These are phyloP conservation scores for Molothrus ater DNA, from an alignment of 2,797 vertebrate species.

Conservation along the genomic window DNA sequence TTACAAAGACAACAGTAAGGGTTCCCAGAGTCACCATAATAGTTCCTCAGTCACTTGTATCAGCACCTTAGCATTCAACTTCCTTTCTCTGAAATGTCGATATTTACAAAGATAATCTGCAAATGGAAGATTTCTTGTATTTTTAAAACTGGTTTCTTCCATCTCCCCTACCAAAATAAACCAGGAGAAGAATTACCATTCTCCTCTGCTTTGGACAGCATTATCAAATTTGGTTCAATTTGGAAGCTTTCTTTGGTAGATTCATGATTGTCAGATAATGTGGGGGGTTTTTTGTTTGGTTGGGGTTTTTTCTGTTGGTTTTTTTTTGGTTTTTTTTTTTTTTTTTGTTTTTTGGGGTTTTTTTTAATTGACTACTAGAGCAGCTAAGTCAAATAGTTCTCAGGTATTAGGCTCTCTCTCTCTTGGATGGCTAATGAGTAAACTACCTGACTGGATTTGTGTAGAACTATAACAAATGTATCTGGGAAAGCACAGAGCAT, in stretches of 20 bases:
- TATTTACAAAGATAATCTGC: neutral
- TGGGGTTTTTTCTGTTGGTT: too few species aligned
- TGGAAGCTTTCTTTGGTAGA: neutral
- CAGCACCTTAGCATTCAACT: neutral
- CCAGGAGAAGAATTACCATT: neutral
- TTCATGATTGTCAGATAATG: neutral
- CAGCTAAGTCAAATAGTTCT: neutral
- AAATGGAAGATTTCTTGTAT: neutral
- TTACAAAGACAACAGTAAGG: neutral
- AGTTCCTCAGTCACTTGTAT: neutral
- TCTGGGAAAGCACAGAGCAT: neutral
- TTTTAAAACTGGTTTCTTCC: neutral
- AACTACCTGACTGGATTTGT: neutral
- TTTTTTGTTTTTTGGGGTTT: too few species aligned
- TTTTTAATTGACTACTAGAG: neutral
- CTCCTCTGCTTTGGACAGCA: neutral
- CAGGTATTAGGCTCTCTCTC: neutral
- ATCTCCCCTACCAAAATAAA: neutral
- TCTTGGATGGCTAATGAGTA: neutral
- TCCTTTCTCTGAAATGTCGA: neutral
- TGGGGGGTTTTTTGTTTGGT: accelerated
- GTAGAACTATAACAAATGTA: neutral
- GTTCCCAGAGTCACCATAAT: neutral
- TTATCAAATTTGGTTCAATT: neutral
- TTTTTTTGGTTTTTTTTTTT: too few species aligned